Evolutionary conservation across 2,797 vertebrate genomes (phyloP), one percentile per base, ranked within the genome.

Genomic region (Clarias fuscus): DNA sequence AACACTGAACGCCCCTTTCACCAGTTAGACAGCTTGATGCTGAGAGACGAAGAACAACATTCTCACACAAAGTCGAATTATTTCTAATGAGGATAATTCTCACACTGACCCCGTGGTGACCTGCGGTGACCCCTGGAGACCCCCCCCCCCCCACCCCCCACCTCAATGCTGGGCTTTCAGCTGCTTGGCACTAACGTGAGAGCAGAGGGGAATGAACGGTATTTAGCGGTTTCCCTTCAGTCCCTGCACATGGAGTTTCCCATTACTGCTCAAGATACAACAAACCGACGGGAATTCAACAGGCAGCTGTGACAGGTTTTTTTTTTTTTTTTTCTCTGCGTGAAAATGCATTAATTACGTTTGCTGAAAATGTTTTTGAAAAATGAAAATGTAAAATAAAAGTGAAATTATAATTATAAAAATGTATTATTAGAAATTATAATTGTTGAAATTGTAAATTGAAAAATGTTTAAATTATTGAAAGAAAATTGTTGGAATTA

Each of bases 191-290:
- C 88, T 86, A 88, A 91, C 89, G 84, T 89, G 86, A 85, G 88
- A 93, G 88, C 87, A 87, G 87, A 10, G 48, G 91, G 90, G 94
- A 95, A 95, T 95, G 93, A 91, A 89, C 89, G 90, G 91, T 88
- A 93, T 94, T 92, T 86, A 77, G 91, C 88, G 86, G 87, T 89
- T 58, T 72, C 37, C 43, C 68, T 71, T 40, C 76, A 58, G 56
- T 86, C 85, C 88, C 64, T 81, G 84, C 88, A 82, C 59, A 33
- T 11, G 11, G 43, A 43, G 61, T 22, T 70, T 76, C 22, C 8
- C n/a, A 20, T 30, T 17, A 18, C 5, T 24, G 24, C 30, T 83
- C 30, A 5, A 79, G 18, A 73, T 13, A 17, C 56, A 71, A 37
- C 24, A 65, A 65, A 82, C 15, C 1, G 30, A 76, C 58, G 58